Base-by-base conservation (phyloP, 1,140 invertebrate species). In the Magallana gigas region DNA sequence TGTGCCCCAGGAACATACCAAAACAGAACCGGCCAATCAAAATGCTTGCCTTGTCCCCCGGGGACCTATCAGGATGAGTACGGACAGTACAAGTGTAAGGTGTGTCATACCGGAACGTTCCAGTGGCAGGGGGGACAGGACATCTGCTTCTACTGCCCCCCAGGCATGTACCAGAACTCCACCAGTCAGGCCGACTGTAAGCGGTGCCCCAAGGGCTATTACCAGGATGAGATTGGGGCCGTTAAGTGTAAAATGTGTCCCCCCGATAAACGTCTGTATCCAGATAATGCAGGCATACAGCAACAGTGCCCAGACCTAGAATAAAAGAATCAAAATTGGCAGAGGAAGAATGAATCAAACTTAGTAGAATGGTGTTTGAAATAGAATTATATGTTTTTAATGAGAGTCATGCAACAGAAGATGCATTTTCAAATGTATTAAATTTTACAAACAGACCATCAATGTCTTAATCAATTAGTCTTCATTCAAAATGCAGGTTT, bases 1-100 rank as follows among this genome's bases (percentile, higher is more conserved):
- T 88, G 87, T 83, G 18, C 56, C 16, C 59, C 84, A 29, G 87
- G 87, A n/a, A 71, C 58, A 8, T 85, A 81, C 29, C 87, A 88
- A n/a, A 85, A 85, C 57, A 16, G 11, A 59, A 83, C 87, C n/a
- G 84, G 87, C 11, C 87, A 88, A 84, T 57, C 56, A 58, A 48
- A 83, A 57, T 88, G 87, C 57, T 36, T 83, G 23, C 14, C 11
- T 7, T 88, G 87, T 88, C 68, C 84, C 1, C n/a, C 36, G 58
- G 87, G 87, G n/a, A 12, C 8, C n/a, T 88, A 83, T 85, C 71
- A 56, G 57, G 56, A 83, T 11, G 14, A 68, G 16, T 29, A 48
- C 48, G 87, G 59, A 5, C 71, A 80, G 57, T 48, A n/a, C 14
- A 29, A 16, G 1, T 88, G 87, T 59, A 58, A 58, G 57, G 8